Evolutionary conservation across 2,797 vertebrate species (phyloP), one percentile per base, ranked within the genome.

Genomic region (Spizella passerina): DNA sequence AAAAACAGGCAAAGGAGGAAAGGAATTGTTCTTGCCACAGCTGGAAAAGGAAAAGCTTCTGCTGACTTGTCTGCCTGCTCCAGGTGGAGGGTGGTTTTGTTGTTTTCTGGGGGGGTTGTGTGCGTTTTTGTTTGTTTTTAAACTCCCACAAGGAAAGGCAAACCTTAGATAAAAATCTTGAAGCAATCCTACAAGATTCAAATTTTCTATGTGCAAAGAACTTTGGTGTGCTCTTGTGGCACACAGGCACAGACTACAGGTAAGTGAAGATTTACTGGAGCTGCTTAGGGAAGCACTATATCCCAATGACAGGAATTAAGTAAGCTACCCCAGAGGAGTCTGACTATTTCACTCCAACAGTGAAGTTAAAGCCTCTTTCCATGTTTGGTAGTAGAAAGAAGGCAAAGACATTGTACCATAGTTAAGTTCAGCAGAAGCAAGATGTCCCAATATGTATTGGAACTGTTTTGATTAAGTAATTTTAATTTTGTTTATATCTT

Each of bases 401-500:
- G 18, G 43, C 59, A 73, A 66, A 57, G 65, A 68, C 27, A 46
- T 17, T n/a, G 9, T 22, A 44, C 14, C 6, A 4, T 6, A 60
- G 66, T 53, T 29, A 72, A 52, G 19, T 30, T 76, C 60, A 69
- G 49, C 57, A 91, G 60, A 85, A 89, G 65, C 36, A 91, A 68
- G 70, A 56, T 24, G 49, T 78, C 86, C 38, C 64, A 80, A 59
- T 73, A 57, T 20, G 10, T 57, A 61, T 3, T 85, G 55, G 82
- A 86, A 27, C 30, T 57, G 53, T 56, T 91, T 75, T 79, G 60
- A 88, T 82, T 85, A 43, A 91, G 65, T 72, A 4, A 71, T 92
- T 90, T 90, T 46, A 32, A 79, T 94, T 86, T 71, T 93, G 64
- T 93, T 95, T 95, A 29, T 68, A 81, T 81, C 75, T 71, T 53